phyloP scores from a whole-genome alignment of 2,888 invertebrate species.

The Apotomis turbidana region DNA sequence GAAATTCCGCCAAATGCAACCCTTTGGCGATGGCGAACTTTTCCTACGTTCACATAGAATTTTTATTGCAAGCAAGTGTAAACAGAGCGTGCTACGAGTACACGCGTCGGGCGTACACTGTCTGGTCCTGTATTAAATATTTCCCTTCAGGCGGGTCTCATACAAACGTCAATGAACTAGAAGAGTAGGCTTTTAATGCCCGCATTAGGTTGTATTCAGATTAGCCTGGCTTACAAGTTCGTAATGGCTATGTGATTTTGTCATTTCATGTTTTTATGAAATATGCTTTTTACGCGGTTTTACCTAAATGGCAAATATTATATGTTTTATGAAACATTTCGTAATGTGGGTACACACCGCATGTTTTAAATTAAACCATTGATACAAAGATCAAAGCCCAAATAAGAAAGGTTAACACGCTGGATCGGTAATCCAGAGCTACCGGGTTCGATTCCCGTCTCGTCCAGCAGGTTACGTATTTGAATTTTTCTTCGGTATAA shows the following conservation, averaged over 20 bases:
- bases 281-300: too few relatives aligned
- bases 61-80: constrained; percentile 27
- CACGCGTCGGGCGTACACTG: constrained; percentile 20
- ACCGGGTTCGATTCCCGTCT: too few relatives aligned
- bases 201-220: constrained; percentile 19
- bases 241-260: not conserved
- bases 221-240: constrained; percentile 3
- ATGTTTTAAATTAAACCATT: too few relatives aligned
- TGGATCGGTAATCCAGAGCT: too few relatives aligned
- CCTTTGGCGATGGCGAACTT: constrained; percentile 12
- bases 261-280: too few relatives aligned
- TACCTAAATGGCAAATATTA: too few relatives aligned
- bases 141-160: constrained; percentile 30
- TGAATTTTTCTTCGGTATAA: too few relatives aligned
- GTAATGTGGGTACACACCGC: too few relatives aligned
- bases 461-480: too few relatives aligned
- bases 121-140: constrained; percentile 40
- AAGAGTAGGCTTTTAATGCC: constrained; percentile 30
- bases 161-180: constrained; percentile 40
- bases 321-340: too few relatives aligned
- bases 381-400: too few relatives aligned
- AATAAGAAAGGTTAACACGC: too few relatives aligned
- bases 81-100: constrained; percentile 15
- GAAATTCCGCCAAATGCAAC: constrained; percentile 7
- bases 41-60: constrained; percentile 14